Evolutionary conservation across 64 coral and sea anemone genomes (phyloP), one percentile per base, ranked within the genome.

Genomic region (Astreopora myriophthalma): DNA sequence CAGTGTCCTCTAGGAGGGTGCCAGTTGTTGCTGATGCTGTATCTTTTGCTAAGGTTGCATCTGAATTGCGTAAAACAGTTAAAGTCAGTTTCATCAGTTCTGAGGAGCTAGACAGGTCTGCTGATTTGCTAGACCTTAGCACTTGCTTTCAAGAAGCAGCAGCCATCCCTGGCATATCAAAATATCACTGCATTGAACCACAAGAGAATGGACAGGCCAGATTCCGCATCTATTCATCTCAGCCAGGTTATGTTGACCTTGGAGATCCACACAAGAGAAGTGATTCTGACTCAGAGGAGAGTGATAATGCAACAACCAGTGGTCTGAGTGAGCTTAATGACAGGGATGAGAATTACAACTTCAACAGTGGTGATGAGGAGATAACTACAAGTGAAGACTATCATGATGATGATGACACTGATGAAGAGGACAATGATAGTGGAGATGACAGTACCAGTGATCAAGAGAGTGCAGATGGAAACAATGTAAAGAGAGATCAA

Each of bases 181-280:
- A 57, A 23, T 87, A 48, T 65, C 40, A 44, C 36, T 87, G 66
- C 48, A 63, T 34, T 44, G 40, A 44, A 44, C 40, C 40, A 44
- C 40, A 44, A 6, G 84, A 71, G 25, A n/a, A 17, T 88, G 51
- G 62, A 38, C 17, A n/a, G 39, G 36, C 57, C 30, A 39, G 29
- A 39, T 73, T 69, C 22, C 65, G 70, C 29, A 48, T 40, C 40
- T 73, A 57, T 69, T 64, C 28, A 36, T 73, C 46, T 69, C 85
- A 87, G 26, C n/a, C 68, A 87, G 28, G 28, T 28, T 71, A 72
- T 87, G 85, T 73, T 68, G 70, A 87, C 57, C 58, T 65, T 60
- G 80, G 80, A 39, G 80, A 65, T 85, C 22, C 57, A 65, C 55
- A 85, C 55, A 85, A 44, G 40, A 44, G 40, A 44, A 44, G 6